Percentiles rank a stretch among this genome's conserved stretches.
phyloP scores from a whole-genome alignment of 2,797 vertebrate species.

The Fratercula arctica region DNA sequence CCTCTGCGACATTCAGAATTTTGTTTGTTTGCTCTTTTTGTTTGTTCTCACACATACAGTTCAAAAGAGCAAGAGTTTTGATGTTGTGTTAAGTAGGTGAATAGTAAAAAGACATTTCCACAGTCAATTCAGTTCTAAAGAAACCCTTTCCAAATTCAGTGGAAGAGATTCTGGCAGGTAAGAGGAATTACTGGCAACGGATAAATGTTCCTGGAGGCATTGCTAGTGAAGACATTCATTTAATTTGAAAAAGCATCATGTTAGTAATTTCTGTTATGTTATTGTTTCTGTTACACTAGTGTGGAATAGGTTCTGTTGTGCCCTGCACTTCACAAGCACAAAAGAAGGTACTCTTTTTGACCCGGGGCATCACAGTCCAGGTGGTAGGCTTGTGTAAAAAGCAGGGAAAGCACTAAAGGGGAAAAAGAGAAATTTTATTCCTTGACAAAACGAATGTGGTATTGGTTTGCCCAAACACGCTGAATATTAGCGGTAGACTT shows the following conservation, averaged over 20 bases:
- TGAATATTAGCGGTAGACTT: background rate
- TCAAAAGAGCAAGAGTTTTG: background rate
- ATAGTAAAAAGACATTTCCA: background rate
- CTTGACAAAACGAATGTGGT: rapidly evolving
- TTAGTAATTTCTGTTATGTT: background rate
- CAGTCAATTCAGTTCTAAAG: background rate
- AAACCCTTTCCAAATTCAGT: background rate
- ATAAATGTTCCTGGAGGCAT: background rate
- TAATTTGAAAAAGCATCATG: background rate
- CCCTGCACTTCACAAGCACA: background rate
- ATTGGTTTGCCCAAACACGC: background rate
- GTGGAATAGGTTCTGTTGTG: background rate
- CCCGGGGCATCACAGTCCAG: background rate
- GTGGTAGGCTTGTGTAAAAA: background rate
- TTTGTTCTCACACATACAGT: background rate
- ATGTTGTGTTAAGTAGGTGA: background rate
- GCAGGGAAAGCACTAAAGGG: background rate
- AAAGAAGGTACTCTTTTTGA: background rate
- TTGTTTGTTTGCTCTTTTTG: background rate
- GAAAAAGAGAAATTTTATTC: background rate
- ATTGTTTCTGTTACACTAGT: background rate
- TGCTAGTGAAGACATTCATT: background rate
- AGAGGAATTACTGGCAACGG: background rate
- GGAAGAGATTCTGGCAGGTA: slow-evolving; percentile 14
- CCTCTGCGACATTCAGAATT: background rate